Percentiles rank a stretch among this genome's conserved stretches.
These are phyloP conservation scores for Mayetiola destructor DNA, from an alignment of 2,888 invertebrate species.

Conservation along the genomic window DNA sequence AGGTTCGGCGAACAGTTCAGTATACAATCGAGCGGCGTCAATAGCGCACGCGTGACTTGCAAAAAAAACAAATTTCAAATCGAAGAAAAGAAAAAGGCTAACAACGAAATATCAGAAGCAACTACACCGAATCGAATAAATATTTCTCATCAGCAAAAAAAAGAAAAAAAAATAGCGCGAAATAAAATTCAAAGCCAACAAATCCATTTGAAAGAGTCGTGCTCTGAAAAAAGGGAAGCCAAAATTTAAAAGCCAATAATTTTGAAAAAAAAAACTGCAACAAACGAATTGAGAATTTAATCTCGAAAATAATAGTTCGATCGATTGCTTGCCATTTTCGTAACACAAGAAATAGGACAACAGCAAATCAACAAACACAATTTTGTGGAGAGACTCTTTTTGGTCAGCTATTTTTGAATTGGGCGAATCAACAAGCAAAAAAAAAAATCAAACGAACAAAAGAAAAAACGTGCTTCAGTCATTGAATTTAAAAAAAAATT, in stretches of 20 bases:
- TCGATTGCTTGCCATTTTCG: constrained; percentile 8
- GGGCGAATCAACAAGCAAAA: too few relatives aligned
- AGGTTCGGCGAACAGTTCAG: constrained; percentile 2
- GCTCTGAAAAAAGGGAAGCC: not conserved
- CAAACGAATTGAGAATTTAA: not conserved
- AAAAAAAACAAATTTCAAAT: not conserved
- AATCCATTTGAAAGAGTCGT: not conserved
- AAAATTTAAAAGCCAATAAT: not conserved
- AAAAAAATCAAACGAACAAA: not conserved
- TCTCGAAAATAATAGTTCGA: too few relatives aligned
- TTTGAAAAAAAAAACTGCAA: not conserved
- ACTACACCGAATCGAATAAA: not conserved
- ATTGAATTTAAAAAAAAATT: not conserved
- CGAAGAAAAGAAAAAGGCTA: not conserved
- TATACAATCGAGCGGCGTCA: constrained; percentile 13
- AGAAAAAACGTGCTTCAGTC: not conserved
- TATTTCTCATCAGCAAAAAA: not conserved
- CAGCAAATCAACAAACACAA: not conserved
- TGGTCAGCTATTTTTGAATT: too few relatives aligned
- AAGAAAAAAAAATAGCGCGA: not conserved
- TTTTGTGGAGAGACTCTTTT: not conserved
- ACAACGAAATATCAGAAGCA: not conserved
- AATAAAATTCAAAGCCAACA: not conserved
- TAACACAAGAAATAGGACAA: not conserved
- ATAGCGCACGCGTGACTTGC: constrained; percentile 11